A percentile compares a stretch with the other conserved stretches of the same genome.
These are phyloP conservation scores for Phrynocephalus versicolor DNA, from an alignment of 2,113 vertebrate genomes.

Conservation along the genomic window DNA sequence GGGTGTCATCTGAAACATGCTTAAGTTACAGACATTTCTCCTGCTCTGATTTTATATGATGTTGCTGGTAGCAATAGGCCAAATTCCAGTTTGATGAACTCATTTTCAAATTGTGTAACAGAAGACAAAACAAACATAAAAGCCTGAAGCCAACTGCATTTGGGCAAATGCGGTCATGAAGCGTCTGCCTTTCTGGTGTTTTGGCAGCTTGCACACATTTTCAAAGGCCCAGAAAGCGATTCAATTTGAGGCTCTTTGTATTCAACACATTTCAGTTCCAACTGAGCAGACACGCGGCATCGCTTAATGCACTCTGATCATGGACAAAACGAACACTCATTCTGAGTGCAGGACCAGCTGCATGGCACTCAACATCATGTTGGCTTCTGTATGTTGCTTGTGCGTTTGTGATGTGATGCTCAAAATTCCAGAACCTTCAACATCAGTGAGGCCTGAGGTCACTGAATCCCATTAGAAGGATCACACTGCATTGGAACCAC, in stretches of 20 bases:
- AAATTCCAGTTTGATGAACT: constrained; percentile 37
- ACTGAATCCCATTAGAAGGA: neutral
- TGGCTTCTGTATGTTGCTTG: neutral
- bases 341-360: neutral
- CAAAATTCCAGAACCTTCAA: neutral
- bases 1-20: constrained; percentile 40
- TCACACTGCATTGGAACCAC: neutral
- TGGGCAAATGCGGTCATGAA: constrained; percentile 2
- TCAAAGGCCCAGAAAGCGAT: neutral
- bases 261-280: neutral
- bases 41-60: constrained; percentile 44
- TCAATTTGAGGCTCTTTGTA: neutral
- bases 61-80: constrained; percentile 34
- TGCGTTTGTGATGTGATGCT: neutral
- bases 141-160: neutral
- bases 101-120: constrained; percentile 46
- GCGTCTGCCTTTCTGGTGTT: constrained; percentile 16
- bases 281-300: neutral
- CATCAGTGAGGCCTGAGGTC: neutral
- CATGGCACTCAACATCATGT: neutral
- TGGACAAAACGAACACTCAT: neutral
- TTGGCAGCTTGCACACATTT: neutral
- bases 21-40: constrained; percentile 42
- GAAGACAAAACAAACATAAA: constrained; percentile 43
- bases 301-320: neutral